A percentile compares a stretch with the other conserved stretches of the same genome.
These are phyloP conservation scores for Ornithoptera priamus DNA, from an alignment of 2,888 invertebrate species.

Conservation along the genomic window DNA sequence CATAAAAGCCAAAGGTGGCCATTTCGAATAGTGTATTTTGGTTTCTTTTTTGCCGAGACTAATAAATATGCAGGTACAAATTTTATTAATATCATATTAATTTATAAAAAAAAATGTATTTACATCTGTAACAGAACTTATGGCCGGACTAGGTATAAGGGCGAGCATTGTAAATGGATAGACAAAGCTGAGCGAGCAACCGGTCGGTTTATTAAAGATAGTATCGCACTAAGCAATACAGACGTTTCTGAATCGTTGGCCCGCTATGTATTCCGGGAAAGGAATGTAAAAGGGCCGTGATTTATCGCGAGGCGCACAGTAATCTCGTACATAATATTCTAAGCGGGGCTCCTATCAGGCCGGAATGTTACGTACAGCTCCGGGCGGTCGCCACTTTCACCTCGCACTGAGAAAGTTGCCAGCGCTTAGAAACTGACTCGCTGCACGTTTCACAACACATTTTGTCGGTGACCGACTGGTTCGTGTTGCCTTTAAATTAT, in stretches of 20 bases:
- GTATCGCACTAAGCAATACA: slow-evolving; percentile 19
- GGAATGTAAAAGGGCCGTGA: slow-evolving; percentile 36
- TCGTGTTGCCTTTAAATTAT: slow-evolving; percentile 4
- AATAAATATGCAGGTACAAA: too few species aligned
- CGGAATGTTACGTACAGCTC: slow-evolving; percentile 63
- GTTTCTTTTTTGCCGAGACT: too few species aligned
- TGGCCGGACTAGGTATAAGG: too few species aligned
- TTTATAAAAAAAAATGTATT: too few species aligned
- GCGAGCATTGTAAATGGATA: slow-evolving; percentile 17
- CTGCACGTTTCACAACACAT: slow-evolving; percentile 36
- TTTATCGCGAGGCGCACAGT: slow-evolving; percentile 43
- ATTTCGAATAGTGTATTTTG: too few species aligned
- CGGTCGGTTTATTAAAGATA: slow-evolving; percentile 16
- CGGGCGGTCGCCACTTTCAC: slow-evolving; percentile 69
- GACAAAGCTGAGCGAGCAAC: slow-evolving; percentile 16
- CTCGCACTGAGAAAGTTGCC: slow-evolving; percentile 69
- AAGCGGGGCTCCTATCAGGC: slow-evolving; percentile 62
- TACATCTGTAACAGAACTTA: too few species aligned
- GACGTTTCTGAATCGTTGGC: slow-evolving; percentile 13
- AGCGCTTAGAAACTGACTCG: slow-evolving; percentile 66
- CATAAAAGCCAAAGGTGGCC: too few species aligned
- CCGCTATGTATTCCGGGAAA: slow-evolving; percentile 26
- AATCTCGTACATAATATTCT: slow-evolving; percentile 40
- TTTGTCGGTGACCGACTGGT: slow-evolving; percentile 18
- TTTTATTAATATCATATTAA: too few species aligned